Evolutionary conservation across 2,113 vertebrate species (phyloP).

Genomic region (Copsychus sechellarum): DNA sequence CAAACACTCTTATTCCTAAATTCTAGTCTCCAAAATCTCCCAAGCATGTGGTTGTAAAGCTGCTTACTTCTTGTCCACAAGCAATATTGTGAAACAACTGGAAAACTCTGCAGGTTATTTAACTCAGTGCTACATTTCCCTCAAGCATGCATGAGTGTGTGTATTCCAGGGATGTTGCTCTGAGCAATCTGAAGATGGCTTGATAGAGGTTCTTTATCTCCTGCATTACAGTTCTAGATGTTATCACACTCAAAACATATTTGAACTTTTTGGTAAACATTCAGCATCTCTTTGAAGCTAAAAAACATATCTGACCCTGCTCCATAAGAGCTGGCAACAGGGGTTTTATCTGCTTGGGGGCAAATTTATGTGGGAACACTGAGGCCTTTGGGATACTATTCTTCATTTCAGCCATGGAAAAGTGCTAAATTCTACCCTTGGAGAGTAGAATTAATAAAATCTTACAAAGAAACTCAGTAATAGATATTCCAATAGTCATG

Average conservation of each 20-base stretch:
- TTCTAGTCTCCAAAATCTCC: background rate
- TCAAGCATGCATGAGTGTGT: background rate
- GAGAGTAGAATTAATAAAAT: background rate
- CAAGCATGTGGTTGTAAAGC: background rate
- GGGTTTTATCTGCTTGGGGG: background rate
- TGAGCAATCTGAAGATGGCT: background rate
- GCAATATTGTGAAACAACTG: background rate
- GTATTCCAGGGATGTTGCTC: background rate
- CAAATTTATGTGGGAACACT: background rate
- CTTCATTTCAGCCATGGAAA: background rate
- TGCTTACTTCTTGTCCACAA: background rate
- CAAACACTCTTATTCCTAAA: background rate
- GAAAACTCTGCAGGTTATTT: background rate
- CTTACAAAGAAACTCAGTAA: background rate
- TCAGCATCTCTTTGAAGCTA: background rate
- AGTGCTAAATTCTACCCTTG: background rate
- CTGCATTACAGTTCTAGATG: conserved; percentile 7
- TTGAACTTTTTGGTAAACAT: conserved; percentile 1
- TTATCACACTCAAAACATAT: conserved; percentile 14
- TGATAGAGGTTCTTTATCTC: background rate
- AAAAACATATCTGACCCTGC: background rate
- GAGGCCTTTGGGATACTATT: background rate
- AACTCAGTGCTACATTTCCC: background rate
- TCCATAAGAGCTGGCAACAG: background rate
- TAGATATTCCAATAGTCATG: background rate